Conservation (phyloP, 2,113 vertebrate species). For the Hydropotes inermis region DNA sequence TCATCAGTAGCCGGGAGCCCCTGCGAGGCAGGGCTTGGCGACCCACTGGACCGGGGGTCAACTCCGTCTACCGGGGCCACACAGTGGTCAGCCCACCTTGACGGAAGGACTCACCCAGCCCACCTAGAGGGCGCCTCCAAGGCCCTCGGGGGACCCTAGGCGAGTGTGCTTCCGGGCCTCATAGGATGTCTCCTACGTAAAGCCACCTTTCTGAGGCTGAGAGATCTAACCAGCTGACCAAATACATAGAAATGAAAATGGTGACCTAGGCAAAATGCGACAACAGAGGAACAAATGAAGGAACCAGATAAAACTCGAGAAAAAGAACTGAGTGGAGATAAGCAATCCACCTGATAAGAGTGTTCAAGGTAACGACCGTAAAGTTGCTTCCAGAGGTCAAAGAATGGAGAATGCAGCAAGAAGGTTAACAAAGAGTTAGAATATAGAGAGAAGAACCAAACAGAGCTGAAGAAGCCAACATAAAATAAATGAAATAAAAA, state of each 20-base stretch:
- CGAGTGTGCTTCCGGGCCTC: neutral
- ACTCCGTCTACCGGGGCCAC: fast-evolving
- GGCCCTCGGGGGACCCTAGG: neutral
- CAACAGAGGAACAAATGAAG: neutral
- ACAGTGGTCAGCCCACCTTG: neutral
- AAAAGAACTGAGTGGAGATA: neutral
- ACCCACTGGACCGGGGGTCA: neutral
- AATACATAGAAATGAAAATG: neutral
- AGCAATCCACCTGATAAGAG: fast-evolving
- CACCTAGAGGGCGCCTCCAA: neutral
- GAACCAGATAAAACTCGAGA: neutral
- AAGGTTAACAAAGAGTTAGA: neutral
- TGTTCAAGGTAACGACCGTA: neutral
- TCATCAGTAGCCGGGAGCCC: neutral
- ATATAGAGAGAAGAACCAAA: neutral
- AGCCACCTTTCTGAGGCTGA: neutral
- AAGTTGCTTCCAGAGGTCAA: neutral
- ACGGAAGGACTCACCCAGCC: neutral
- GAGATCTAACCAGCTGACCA: neutral
- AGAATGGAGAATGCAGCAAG: neutral
- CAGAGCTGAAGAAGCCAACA: neutral
- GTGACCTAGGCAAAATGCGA: neutral
- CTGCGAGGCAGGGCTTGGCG: neutral
- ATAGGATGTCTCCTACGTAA: neutral
- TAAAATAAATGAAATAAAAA: neutral